phyloP scores from a whole-genome alignment of 2,888 invertebrate genomes.

The Branchellion lobata region DNA sequence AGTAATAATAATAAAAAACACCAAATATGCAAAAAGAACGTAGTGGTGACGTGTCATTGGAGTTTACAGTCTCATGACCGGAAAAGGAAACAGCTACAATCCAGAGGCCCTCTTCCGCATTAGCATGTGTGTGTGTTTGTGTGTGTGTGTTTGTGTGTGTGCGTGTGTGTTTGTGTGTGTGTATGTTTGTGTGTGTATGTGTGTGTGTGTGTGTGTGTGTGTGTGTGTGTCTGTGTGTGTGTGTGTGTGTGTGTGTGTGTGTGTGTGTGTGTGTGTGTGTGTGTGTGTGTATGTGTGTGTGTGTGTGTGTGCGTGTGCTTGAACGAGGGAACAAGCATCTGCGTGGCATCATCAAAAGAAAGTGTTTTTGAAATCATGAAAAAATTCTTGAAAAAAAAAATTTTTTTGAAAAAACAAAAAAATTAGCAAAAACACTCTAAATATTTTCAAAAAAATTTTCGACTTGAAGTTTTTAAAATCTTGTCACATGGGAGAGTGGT shows the following conservation, averaged over 20 bases:
- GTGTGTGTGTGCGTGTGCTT: neutral
- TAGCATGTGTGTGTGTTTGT: neutral
- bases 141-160: slow-evolving; percentile 9
- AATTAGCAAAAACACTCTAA: too few species aligned
- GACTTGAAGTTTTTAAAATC: too few species aligned
- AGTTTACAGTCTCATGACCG: neutral
- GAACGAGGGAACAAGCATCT: too few species aligned
- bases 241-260: neutral
- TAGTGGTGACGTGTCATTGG: too few species aligned
- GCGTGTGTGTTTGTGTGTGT: neutral
- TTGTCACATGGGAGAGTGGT: too few species aligned
- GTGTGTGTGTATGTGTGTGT: slow-evolving; percentile 64
- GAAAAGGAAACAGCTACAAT: neutral
- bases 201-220: neutral
- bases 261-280: slow-evolving; percentile 64
- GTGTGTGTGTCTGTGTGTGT: slow-evolving; percentile 68
- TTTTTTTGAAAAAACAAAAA: too few species aligned
- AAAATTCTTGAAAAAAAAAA: too few species aligned
- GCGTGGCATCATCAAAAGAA: too few species aligned
- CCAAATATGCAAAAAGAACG: too few species aligned
- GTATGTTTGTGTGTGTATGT: slow-evolving; percentile 69
- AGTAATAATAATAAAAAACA: too few species aligned
- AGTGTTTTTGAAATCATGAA: too few species aligned
- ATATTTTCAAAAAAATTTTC: too few species aligned
- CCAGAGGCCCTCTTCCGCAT: neutral